These are phyloP conservation scores for Drosophila watanabei DNA, from an alignment of 1,140 invertebrate species.

Conservation along the genomic window DNA sequence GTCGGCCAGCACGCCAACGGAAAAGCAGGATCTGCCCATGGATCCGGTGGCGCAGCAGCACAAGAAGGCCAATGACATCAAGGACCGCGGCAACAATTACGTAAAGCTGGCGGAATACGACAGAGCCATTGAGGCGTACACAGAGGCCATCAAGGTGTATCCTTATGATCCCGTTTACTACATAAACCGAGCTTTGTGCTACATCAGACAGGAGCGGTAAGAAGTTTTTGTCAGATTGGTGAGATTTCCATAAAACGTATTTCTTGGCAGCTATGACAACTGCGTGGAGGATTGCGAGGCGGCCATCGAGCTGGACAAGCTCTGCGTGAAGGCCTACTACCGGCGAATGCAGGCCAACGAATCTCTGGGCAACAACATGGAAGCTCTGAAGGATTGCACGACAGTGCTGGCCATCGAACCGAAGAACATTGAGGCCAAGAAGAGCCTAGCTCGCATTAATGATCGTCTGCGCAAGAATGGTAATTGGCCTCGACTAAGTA, in stretches of 20 bases:
- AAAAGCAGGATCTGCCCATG: constrained; percentile 67
- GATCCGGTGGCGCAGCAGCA: constrained; percentile 81
- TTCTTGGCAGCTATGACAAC: constrained; percentile 54
- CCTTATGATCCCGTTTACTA: constrained; percentile 93
- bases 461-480: constrained; percentile 62
- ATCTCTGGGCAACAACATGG: constrained; percentile 75
- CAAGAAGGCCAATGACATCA: constrained; percentile 85
- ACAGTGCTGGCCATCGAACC: constrained; percentile 76
- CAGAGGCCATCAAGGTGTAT: constrained; percentile 91
- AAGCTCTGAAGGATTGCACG: constrained; percentile 81
- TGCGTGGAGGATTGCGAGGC: constrained; percentile 77
- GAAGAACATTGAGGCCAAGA: constrained; percentile 78
- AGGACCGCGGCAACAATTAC: constrained; percentile 92
- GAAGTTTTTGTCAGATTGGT: background rate
- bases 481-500: constrained; percentile 15
- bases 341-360: constrained; percentile 85
- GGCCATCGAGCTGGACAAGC: constrained; percentile 70
- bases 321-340: constrained; percentile 80
- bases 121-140: constrained; percentile 93
- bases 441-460: constrained; percentile 71
- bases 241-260: background rate
- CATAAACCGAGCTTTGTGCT: constrained; percentile 95
- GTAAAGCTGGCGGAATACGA: constrained; percentile 92
- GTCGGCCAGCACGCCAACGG: constrained; percentile 58
- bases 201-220: constrained; percentile 93